Evolutionary conservation across 2,888 invertebrate species (phyloP), one percentile per base, ranked within the genome.

Genomic region (Microdon myrmicae): DNA sequence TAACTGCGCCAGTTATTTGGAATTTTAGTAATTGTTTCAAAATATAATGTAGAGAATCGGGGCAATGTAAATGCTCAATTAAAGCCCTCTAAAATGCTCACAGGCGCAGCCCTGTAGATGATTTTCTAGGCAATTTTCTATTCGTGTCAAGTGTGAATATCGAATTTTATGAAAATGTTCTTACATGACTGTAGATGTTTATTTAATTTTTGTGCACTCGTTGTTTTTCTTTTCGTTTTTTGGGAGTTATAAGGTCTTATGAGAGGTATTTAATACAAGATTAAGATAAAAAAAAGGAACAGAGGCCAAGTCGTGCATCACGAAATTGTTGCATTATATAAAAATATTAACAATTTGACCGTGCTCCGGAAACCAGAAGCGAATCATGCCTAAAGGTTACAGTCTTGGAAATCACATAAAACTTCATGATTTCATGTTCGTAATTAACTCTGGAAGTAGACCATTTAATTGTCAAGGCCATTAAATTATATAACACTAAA

Each of bases 1-100:
- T n/a, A n/a, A n/a, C n/a, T n/a, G n/a, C n/a, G n/a, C n/a, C n/a
- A 28, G 45, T 41, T 10, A 34, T 59, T 53, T 41, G 8, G 35
- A 20, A 25, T 47, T 41, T 9, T 26, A 48, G 49, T 14, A 44
- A 43, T 23, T n/a, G 16, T 38, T 16, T 37, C 17, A 16, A 16
- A 31, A 32, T n/a, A 20, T 20, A 41, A 23, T 45, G 39, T 41
- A 17, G n/a, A 12, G 10, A 17, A 23, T 12, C 3, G 1, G 3
- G 2, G 7, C 9, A n/a, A 17, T 25, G 29, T 38, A 38, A 49
- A 49, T 26, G 37, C 29, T 14, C 37, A 56, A 49, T 51, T 49
- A 44, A 26, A n/a, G 3, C 41, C 39, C 25, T 43, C 13, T 29
- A 45, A 26, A 16, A 47, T 26, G 8, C 25, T 31, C 25, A n/a